phyloP scores from a whole-genome alignment of 2,113 vertebrate species.

The Oryzias celebensis region DNA sequence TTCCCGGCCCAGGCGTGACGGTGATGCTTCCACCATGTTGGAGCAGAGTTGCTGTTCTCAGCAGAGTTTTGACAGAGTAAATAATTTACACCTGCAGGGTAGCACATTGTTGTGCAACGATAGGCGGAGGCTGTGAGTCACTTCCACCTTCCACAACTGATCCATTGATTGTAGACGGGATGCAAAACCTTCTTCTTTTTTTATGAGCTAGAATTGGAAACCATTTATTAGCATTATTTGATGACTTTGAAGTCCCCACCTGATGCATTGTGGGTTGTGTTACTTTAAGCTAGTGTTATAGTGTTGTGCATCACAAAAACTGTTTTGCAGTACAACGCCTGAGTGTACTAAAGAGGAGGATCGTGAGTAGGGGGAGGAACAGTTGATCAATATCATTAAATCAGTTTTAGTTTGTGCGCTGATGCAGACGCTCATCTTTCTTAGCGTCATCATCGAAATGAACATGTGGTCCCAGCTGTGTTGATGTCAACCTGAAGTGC shows the following conservation, averaged over 20 bases:
- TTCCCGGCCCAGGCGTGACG: constrained; percentile 6
- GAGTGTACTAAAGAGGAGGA: not conserved
- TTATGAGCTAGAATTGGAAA: constrained; percentile 8
- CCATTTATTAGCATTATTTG: constrained; percentile 29
- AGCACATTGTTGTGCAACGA: constrained; percentile 38
- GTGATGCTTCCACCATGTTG: constrained; percentile 35
- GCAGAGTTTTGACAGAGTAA: constrained; percentile 76
- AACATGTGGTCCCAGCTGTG: constrained; percentile 16
- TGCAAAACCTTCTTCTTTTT: constrained; percentile 34
- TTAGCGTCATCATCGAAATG: constrained; percentile 14
- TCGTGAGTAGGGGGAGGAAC: not conserved
- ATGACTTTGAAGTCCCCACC: constrained; percentile 9
- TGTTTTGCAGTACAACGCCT: constrained; percentile 12
- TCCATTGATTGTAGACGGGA: constrained; percentile 28
- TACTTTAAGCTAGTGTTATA: constrained; percentile 40
- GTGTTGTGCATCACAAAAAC: constrained; percentile 35
- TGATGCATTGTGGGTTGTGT: constrained; percentile 30
- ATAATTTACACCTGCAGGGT: constrained; percentile 73
- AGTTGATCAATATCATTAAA: constrained; percentile 25
- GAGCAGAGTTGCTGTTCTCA: constrained; percentile 66
- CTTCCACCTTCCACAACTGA: constrained; percentile 36
- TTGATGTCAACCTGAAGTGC: constrained; percentile 12
- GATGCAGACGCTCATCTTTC: constrained; percentile 13
- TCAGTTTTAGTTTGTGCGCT: constrained; percentile 17
- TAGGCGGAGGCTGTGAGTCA: constrained; percentile 30